phyloP scores from a whole-genome alignment of 2,797 vertebrate genomes.

The Squalus acanthias region DNA sequence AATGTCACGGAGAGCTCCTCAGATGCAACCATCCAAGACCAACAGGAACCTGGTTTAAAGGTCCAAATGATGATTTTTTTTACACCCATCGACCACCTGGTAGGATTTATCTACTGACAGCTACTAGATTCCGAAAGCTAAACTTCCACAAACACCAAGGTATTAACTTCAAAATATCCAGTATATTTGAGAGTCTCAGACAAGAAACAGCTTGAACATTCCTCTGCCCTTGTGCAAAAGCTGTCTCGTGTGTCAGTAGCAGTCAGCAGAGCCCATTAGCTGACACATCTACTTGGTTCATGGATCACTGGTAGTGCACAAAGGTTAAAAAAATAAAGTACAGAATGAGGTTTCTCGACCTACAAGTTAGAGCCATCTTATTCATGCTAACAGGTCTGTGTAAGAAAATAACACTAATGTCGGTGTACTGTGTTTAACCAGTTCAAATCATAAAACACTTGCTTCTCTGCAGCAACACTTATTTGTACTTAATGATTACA shows the following conservation, averaged over 20 bases:
- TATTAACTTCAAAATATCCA: slow-evolving; percentile 47
- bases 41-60: slow-evolving; percentile 58
- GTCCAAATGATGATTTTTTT: slow-evolving; percentile 52
- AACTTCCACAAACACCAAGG: slow-evolving; percentile 42
- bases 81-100: slow-evolving; percentile 48
- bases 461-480: background rate
- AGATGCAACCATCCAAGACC: slow-evolving; percentile 58
- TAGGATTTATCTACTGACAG: slow-evolving; percentile 49
- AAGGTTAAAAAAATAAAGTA: slow-evolving; percentile 56
- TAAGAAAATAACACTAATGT: slow-evolving; percentile 44
- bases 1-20: slow-evolving; percentile 55
- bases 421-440: background rate
- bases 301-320: slow-evolving; percentile 62
- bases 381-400: slow-evolving; percentile 41
- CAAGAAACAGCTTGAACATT: slow-evolving; percentile 35
- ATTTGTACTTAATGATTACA: background rate
- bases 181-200: slow-evolving; percentile 44
- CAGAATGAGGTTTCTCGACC: slow-evolving; percentile 44
- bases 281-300: slow-evolving; percentile 51
- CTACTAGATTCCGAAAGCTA: slow-evolving; percentile 39
- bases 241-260: slow-evolving; percentile 51
- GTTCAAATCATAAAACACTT: background rate
- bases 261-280: slow-evolving; percentile 52
- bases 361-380: slow-evolving; percentile 50
- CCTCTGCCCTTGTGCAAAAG: slow-evolving; percentile 31